Evolutionary conservation across 2,113 vertebrate species (phyloP), one percentile per base, ranked within the genome.

Genomic region (Todiramphus chloris): DNA sequence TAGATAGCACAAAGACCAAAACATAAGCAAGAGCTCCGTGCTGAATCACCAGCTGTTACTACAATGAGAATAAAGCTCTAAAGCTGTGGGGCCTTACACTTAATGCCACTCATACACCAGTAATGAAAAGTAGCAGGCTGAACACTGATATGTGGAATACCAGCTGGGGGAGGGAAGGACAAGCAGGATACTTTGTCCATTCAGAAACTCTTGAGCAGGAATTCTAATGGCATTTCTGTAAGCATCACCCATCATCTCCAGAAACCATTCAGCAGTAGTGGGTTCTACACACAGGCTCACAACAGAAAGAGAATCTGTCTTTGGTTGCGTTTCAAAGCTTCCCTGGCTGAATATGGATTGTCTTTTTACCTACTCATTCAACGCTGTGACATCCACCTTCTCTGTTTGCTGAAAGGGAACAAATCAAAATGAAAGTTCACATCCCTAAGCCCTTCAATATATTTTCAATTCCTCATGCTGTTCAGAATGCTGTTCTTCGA

Each of bases 381-480:
- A 66, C 41, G 33, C 56, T 92, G 60, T 20, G 48, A 44, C 78
- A 83, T 41, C 48, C 31, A n/a, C 92, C 66, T 64, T 48, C 56
- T 91, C 56, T 89, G 69, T 92, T 96, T 94, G 92, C 80, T 55
- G 69, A 92, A 62, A n/a, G 53, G 48, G 60, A 95, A 66, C 70
- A 91, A 91, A 92, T 92, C 44, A 73, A 94, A 93, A 86, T 56
- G 60, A 76, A 93, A 96, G 85, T 84, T 93, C 83, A 89, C 60
- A 50, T 37, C 70, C 58, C 53, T 93, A 93, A 96, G 48, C 76
- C 67, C 46, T 63, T 63, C 55, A 35, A 91, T 79, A 79, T 75
- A 80, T 86, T 92, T 92, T 59, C 37, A 86, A 93, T 81, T 93
- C 73, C 60, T 77, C 33, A 13, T 18, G 62, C 69, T 82, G 39